phyloP scores from a whole-genome alignment of 2,888 invertebrate species.

The Plusia festucae region DNA sequence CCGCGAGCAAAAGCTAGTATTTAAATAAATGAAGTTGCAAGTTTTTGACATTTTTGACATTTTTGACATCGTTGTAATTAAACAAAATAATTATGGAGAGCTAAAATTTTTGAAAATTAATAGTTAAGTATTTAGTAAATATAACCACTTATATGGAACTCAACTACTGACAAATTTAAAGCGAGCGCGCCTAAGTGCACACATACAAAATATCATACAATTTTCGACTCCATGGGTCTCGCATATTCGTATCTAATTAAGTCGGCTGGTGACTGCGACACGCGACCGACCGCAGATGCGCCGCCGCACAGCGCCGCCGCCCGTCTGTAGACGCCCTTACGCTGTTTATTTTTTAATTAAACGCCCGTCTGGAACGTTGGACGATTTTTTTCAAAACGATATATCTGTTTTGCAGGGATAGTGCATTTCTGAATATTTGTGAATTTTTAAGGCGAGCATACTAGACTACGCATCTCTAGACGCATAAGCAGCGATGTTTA shows the following conservation, averaged over 20 bases:
- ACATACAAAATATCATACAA: neutral
- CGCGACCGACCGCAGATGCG: conserved; percentile 67
- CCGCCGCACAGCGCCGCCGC: conserved; percentile 34
- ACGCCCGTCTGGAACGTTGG: conserved; percentile 46
- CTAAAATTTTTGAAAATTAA: no score
- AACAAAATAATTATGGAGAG: no score
- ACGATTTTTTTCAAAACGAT: conserved; percentile 43
- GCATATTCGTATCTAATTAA: conserved; percentile 63
- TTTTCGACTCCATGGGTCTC: conserved; percentile 55
- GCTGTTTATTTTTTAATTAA: conserved; percentile 63
- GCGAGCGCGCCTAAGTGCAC: no score
- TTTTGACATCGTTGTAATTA: no score
- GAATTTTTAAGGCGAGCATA: neutral
- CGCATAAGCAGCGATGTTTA: no score
- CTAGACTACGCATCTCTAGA: no score
- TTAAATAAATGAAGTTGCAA: no score
- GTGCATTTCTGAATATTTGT: neutral
- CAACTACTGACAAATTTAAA: no score
- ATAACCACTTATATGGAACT: no score
- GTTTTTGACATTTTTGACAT: no score
- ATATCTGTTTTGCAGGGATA: conserved; percentile 16
- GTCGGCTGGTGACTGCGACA: conserved; percentile 64
- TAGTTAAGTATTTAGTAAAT: no score
- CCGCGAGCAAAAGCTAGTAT: no score
- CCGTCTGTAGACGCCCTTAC: conserved; percentile 59